Evolutionary conservation across 2,797 vertebrate genomes (phyloP), one percentile per base, ranked within the genome.

Genomic region (Cirrhinus mrigala): DNA sequence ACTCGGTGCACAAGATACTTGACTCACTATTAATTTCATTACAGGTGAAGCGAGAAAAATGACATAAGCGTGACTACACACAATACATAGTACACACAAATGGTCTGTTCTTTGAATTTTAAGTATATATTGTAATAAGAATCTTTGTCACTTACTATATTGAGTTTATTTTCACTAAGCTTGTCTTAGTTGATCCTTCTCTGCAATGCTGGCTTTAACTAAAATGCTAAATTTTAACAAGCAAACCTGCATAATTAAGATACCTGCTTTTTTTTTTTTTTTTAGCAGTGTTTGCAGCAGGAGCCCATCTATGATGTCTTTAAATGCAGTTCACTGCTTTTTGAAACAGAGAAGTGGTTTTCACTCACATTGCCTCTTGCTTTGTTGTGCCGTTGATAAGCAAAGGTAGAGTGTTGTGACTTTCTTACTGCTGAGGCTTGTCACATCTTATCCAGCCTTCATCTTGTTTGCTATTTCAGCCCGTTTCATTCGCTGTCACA

Each of bases 391-490:
- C 68, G 44, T 37, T 62, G 69, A 76, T 75, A 80, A 44, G 48
- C 70, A 20, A 27, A 84, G 82, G 78, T 87, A 40, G 68, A 52
- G 58, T 64, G 27, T 77, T 79, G 22, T 84, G 82, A n/a, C 46
- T 82, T 82, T 76, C 85, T 74, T 58, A 54, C 76, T 24, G 24
- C 11, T 50, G 58, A 82, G 29, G 29, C 79, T 85, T 81, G 85
- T 87, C 87, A 73, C 85, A 85, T 87, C 50, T 79, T 76, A 87
- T 86, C 52, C 79, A 37, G 48, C 56, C 70, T 69, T 58, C 66
- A 70, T 81, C 70, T 77, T 75, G 86, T 88, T 89, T 88, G 82
- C 84, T 66, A 84, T 87, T 87, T 86, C 84, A 79, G 68, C 69
- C 14, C 2, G 76, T 85, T 88, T 87, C 70, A 87, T 86, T 46